phyloP scores from a whole-genome alignment of 1,140 invertebrate genomes.

The Marisa cornuarietis region DNA sequence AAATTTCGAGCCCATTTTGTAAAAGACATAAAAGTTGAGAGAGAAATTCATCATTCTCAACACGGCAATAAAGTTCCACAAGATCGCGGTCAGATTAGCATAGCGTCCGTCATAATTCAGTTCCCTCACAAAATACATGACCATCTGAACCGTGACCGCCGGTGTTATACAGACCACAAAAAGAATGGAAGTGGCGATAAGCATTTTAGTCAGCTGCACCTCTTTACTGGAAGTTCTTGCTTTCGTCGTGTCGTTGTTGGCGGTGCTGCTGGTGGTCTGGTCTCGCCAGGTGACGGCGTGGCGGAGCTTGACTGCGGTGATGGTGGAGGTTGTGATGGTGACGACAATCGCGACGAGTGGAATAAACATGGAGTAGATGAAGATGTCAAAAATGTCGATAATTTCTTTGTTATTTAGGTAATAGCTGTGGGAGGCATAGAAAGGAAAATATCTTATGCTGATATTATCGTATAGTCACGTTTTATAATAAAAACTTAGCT shows the following conservation, averaged over 20 bases:
- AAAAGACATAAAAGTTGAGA: neutral
- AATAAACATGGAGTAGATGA: constrained; percentile 7
- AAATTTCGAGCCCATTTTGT: neutral
- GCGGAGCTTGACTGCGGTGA: constrained; percentile 15
- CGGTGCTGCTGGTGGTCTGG: neutral
- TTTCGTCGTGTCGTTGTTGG: neutral
- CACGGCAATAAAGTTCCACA: too few relatives aligned
- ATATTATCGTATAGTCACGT: too few relatives aligned
- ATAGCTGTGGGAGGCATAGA: neutral
- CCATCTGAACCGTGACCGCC: too few relatives aligned
- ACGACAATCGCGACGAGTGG: constrained; percentile 5
- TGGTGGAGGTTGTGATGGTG: constrained; percentile 7
- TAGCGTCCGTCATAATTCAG: too few relatives aligned
- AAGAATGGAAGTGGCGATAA: too few relatives aligned
- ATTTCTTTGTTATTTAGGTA: constrained; percentile 18
- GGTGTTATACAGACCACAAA: too few relatives aligned
- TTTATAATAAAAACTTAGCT: too few relatives aligned
- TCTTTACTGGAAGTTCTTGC: neutral
- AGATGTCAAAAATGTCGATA: constrained; percentile 8
- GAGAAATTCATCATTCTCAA: neutral
- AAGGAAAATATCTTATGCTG: neutral
- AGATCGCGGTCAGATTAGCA: too few relatives aligned
- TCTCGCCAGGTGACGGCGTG: constrained; percentile 1
- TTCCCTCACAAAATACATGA: too few relatives aligned
- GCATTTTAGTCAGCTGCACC: constrained; percentile 2